Evolutionary conservation across 2,888 invertebrate species (phyloP), one percentile per base, ranked within the genome.

Genomic region (Amaurobius ferox): DNA sequence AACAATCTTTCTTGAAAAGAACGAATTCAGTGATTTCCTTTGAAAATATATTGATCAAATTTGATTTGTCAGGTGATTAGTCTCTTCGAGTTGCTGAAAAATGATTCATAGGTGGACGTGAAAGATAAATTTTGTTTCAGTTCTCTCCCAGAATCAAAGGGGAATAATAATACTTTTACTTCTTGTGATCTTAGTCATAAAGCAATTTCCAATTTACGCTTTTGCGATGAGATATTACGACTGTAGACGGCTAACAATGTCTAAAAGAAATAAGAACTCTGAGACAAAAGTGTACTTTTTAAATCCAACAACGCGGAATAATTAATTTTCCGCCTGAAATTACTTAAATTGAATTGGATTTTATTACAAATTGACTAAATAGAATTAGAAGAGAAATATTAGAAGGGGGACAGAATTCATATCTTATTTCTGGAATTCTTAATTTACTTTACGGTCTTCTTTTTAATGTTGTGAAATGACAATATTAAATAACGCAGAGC

Each of bases 311-410:
- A 32, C 30, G 67, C n/a, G 48, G 67, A 77, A 77, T 77, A 77
- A 77, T 77, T 77, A 48, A 67, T 67, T 77, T 77, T 77, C 67
- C 23, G 28, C 23, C 23, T 29, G 13, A 67, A 67, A 67, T 32
- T 29, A 13, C 35, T 77, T 77, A 32, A 67, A 68, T 44, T 39
- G 39, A 77, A 55, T 40, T 44, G 35, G 35, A 77, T 77, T 76
- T 77, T 67, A 76, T 76, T 76, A 77, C 67, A 77, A 67, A 66
- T 66, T 76, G 62, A 66, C 40, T 19, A 77, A 67, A 67, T 35
- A 30, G 30, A 40, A 66, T 44, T 30, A 29, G 40, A 23, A 35
- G 67, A 40, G 44, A 77, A 48, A 44, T 32, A 67, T 29, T 55
- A 32, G 19, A 29, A 19, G 35, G 39, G n/a, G 32, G 55, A 67